Evolutionary conservation across 2,113 vertebrate species (phyloP), one percentile per base, ranked within the genome.

Genomic region (Egretta garzetta): DNA sequence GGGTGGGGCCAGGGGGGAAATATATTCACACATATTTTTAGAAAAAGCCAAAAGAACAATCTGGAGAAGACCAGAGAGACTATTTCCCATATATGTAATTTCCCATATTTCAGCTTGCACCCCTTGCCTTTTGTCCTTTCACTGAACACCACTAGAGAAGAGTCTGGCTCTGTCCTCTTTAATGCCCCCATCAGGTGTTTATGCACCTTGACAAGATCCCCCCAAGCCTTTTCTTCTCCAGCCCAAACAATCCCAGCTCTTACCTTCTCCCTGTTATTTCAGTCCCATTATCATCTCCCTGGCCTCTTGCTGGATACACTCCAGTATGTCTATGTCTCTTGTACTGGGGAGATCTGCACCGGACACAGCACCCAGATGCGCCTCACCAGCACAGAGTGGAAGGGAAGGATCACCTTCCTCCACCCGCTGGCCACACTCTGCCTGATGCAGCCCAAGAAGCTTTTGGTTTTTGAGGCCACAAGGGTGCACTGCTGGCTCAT

Each of bases 251-350:
- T 27, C 45, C 9, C 21, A 73, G 27, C 12, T 56, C 19, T 67
- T 43, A 62, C 33, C 15, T 28, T 56, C 33, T 52, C 20, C 18
- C 21, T 4, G 1, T 64, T 79, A 23, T 45, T 50, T 80, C 30
- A 33, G 32, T 63, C 43, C n/a, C 16, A 7, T 32, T 26, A 52
- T 14, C 19, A 17, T 47, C 39, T 80, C 62, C 43, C 16, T 26
- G 16, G 23, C 23, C 18, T 70, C n/a, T 27, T 75, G 21, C 37
- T 90, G 71, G 35, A 28, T 39, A 26, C 6, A 2, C 5, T 35
- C 13, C 18, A n/a, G 26, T 5, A 24, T 4, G 8, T 24, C 55
- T 39, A 30, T 2, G 1, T 35, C 7, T 22, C 63, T 41, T 0
- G 0, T 21, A 10, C 39, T 28, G 39, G 27, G 50, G 14, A 58